A percentile compares a stretch with the other conserved stretches of the same genome.
phyloP scores from a whole-genome alignment of 2,113 vertebrate species.

The Microcebus jonahi region DNA sequence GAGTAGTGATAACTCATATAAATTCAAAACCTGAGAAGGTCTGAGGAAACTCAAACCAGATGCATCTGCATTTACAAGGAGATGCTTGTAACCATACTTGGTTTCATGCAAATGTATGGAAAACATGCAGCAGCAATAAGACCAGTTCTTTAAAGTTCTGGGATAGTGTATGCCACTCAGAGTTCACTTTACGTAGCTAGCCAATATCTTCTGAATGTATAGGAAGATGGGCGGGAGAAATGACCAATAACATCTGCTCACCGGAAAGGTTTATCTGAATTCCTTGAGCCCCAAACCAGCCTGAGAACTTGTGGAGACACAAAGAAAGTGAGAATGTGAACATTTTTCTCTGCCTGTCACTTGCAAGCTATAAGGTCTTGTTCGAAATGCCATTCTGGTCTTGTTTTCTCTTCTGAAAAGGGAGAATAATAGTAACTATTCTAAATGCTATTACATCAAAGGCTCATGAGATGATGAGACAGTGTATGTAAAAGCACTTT shows the following conservation, averaged over 20 bases:
- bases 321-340: neutral
- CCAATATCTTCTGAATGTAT: neutral
- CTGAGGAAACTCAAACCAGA: neutral
- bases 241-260: neutral
- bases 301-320: neutral
- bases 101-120: neutral
- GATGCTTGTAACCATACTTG: neutral
- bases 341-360: neutral
- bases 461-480: neutral
- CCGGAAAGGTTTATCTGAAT: neutral
- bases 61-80: neutral
- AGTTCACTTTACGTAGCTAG: neutral
- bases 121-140: neutral
- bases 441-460: neutral
- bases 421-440: neutral
- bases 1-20: neutral
- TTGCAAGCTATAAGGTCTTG: fast-evolving
- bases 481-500: neutral
- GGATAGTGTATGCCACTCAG: neutral
- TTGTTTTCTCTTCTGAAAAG: neutral
- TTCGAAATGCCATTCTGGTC: neutral
- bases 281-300: neutral
- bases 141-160: neutral
- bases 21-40: neutral
- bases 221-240: neutral